These are phyloP conservation scores for Pitangus sulphuratus DNA, from an alignment of 2,797 vertebrate species.

Conservation along the genomic window DNA sequence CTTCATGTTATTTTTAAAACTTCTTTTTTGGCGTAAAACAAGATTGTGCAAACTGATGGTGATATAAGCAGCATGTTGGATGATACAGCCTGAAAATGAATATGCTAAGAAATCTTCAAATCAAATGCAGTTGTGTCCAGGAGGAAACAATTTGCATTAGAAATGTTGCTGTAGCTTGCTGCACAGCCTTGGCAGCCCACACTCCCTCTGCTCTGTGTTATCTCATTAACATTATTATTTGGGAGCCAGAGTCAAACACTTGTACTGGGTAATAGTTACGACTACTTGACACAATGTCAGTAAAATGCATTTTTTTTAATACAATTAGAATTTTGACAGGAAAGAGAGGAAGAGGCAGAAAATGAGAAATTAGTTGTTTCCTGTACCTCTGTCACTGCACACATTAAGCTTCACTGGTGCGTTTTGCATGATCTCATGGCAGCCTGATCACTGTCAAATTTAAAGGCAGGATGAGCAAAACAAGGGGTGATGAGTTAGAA, in stretches of 20 bases:
- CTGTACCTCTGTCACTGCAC: conserved; percentile 53
- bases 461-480: neutral
- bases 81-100: neutral
- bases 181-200: conserved; percentile 27
- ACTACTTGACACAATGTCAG: conserved; percentile 52
- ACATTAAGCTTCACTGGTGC: conserved; percentile 28
- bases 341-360: conserved; percentile 59
- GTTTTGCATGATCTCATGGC: conserved; percentile 52
- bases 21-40: neutral
- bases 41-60: neutral
- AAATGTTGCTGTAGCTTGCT: conserved; percentile 1
- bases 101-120: conserved; percentile 11
- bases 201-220: conserved; percentile 35
- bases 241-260: conserved; percentile 49
- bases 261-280: neutral
- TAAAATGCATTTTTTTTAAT: conserved; percentile 15
- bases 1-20: neutral
- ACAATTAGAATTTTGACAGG: conserved; percentile 60
- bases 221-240: conserved; percentile 56
- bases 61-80: neutral
- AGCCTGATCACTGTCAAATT: conserved; percentile 24
- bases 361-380: conserved; percentile 63
- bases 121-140: conserved; percentile 40
- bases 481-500: neutral
- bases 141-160: conserved; percentile 24